These are phyloP conservation scores for Pseudoips prasinana DNA, from an alignment of 2,888 invertebrate species.

Conservation along the genomic window DNA sequence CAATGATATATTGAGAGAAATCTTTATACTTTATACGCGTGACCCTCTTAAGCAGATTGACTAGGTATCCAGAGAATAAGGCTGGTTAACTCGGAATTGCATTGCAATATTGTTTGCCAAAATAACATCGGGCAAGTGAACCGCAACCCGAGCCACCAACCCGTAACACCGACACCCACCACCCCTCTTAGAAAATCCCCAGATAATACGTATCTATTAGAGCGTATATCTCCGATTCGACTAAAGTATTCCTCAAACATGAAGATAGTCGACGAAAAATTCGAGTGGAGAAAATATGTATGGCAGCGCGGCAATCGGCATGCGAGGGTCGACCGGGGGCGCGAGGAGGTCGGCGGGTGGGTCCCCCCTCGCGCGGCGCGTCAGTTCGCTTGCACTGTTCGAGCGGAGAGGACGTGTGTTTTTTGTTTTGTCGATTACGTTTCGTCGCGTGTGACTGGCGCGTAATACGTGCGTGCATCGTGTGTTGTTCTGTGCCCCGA, in stretches of 20 bases:
- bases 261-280: constrained; percentile 80
- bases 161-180: constrained; percentile 54
- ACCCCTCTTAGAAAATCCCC: constrained; percentile 63
- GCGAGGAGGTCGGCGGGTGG: constrained; percentile 45
- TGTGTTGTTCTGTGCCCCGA: constrained; percentile 63
- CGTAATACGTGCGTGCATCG: constrained; percentile 49
- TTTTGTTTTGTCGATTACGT: constrained; percentile 31
- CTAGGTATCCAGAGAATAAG: no score
- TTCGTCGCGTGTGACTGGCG: constrained; percentile 67
- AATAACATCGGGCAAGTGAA: constrained; percentile 53
- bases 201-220: constrained; percentile 79
- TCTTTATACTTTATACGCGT: no score
- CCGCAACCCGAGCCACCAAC: constrained; percentile 43
- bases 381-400: constrained; percentile 63
- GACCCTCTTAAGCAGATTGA: no score
- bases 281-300: constrained; percentile 79
- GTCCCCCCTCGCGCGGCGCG: constrained; percentile 47
- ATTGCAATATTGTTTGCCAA: constrained; percentile 55
- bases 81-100: constrained; percentile 33
- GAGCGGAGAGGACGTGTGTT: constrained; percentile 45
- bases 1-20: no score
- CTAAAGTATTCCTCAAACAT: constrained; percentile 80
- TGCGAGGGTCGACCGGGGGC: constrained; percentile 61
- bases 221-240: constrained; percentile 77
- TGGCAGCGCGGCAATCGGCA: constrained; percentile 66